Evolutionary conservation across 2,797 vertebrate species (phyloP), one percentile per base, ranked within the genome.

Genomic region (Myoxocephalus aenaeus): DNA sequence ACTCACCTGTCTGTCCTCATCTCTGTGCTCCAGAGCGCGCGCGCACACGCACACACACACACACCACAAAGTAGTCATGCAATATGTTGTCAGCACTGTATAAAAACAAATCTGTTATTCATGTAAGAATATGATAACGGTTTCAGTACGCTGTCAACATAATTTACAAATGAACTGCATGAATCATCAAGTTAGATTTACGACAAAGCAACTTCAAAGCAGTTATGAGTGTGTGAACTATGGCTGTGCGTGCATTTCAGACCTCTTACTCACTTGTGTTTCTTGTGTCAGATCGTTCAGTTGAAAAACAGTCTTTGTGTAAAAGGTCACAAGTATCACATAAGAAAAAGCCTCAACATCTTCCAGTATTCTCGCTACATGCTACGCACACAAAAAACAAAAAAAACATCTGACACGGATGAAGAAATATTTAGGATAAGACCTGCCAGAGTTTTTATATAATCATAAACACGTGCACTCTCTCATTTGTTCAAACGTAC

Each of bases 1-100:
- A 34, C 70, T 89, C 84, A 92, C 87, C 88, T 87, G 81, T 87
- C 89, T 77, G 73, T 86, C 74, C 74, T 62, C 73, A 80, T 77
- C 76, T 81, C 36, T 32, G 51, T 32, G 63, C 80, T 72, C 32
- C 62, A 11, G 17, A 18, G 11, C 42, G 3, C 56, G 11, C 42
- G 3, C 56, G 22, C 68, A 70, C 56, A 69, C 32, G 11, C 65
- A 12, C 61, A 7, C 67, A 40, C 74, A 34, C 50, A 38, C 51
- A 69, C 15, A 0, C n/a, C 12, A 9, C 22, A 40, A n/a, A 69
- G 6, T 29, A 62, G 27, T 78, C 58, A 29, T 27, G 42, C 22
- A n/a, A 73, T 48, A 53, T 13, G 46, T 36, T 66, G 74, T 58
- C 67, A 50, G 20, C 12, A 56, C 9, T 29, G 18, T 32, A 25